These are phyloP conservation scores for Philereme vetulata DNA, from an alignment of 2,888 invertebrate species.

Conservation along the genomic window DNA sequence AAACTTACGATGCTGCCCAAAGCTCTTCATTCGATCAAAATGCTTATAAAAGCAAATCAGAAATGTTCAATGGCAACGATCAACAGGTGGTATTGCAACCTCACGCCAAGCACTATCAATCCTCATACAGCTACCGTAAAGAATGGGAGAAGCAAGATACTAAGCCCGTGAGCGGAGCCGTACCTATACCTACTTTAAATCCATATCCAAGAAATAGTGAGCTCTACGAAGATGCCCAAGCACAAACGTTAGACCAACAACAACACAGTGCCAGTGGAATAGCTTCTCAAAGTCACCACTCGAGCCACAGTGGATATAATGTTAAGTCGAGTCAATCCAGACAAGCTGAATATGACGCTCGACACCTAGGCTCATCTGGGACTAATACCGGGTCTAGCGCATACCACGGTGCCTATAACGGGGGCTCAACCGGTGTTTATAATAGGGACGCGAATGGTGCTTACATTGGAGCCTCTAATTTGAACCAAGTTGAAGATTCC, in stretches of 20 bases:
- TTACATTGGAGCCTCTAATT: slow-evolving; percentile 30
- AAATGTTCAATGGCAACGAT: slow-evolving; percentile 47
- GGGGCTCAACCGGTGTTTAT: slow-evolving; percentile 7
- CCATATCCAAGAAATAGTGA: slow-evolving; percentile 62
- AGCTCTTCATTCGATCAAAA: slow-evolving; percentile 53
- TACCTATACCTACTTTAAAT: slow-evolving; percentile 51
- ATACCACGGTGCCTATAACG: slow-evolving; percentile 20
- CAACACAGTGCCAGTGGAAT: slow-evolving; percentile 38
- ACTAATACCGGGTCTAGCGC: slow-evolving; percentile 42
- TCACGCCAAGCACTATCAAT: slow-evolving; percentile 65
- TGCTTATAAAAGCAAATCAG: slow-evolving; percentile 58
- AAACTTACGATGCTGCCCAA: slow-evolving; percentile 50
- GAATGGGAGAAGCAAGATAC: slow-evolving; percentile 75
- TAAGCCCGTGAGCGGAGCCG: slow-evolving; percentile 45
- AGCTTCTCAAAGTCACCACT: slow-evolving; percentile 47
- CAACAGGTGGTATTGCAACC: slow-evolving; percentile 47
- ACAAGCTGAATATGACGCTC: slow-evolving; percentile 50
- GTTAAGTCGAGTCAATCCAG: slow-evolving; percentile 53
- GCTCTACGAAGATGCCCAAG: slow-evolving; percentile 58
- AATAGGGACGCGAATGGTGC: slow-evolving; percentile 19
- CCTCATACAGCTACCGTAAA: slow-evolving; percentile 71
- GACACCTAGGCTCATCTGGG: slow-evolving; percentile 38
- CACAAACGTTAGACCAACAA: slow-evolving; percentile 41
- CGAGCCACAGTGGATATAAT: slow-evolving; percentile 51
- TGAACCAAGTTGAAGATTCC: slow-evolving; percentile 50